phyloP scores from a whole-genome alignment of 2,888 invertebrate species.

The Drosophila ustulata region DNA sequence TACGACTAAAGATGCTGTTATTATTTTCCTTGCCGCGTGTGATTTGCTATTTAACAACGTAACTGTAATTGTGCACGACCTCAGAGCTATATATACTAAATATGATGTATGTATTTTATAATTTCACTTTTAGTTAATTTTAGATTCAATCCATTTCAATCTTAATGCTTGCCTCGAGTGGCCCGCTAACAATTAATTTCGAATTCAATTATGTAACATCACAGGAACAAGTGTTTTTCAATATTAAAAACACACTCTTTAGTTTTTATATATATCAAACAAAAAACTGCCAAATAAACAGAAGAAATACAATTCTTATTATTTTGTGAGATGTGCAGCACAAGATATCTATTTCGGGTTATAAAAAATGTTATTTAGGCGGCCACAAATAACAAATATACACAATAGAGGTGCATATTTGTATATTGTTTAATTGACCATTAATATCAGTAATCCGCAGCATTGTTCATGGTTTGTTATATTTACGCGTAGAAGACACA shows the following conservation, averaged over 20 bases:
- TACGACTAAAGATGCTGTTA: conserved; percentile 33
- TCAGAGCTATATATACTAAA: conserved; percentile 13
- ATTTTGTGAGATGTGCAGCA: conserved; percentile 46
- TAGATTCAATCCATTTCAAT: conserved; percentile 20
- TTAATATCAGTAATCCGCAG: conserved; percentile 16
- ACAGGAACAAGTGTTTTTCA: conserved; percentile 29
- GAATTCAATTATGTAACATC: conserved; percentile 43
- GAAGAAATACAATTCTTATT: conserved; percentile 27
- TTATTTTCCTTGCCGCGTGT: conserved; percentile 44
- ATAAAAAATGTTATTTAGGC: conserved; percentile 20
- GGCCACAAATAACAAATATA: conserved; percentile 10
- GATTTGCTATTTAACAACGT: conserved; percentile 39
- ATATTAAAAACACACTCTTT: background rate
- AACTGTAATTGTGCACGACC: conserved; percentile 37
- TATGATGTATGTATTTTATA: conserved; percentile 22
- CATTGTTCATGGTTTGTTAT: conserved; percentile 22
- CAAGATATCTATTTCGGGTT: conserved; percentile 29
- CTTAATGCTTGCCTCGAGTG: conserved; percentile 30
- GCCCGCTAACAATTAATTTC: conserved; percentile 7
- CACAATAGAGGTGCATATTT: conserved; percentile 8
- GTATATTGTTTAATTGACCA: conserved; percentile 18
- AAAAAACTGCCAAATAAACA: conserved; percentile 54
- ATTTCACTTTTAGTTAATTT: conserved; percentile 26
- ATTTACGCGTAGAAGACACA: conserved; percentile 20
- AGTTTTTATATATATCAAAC: conserved; percentile 24